Evolutionary conservation across 1,140 invertebrate species (phyloP).

Genomic region (Bombus consobrinus): DNA sequence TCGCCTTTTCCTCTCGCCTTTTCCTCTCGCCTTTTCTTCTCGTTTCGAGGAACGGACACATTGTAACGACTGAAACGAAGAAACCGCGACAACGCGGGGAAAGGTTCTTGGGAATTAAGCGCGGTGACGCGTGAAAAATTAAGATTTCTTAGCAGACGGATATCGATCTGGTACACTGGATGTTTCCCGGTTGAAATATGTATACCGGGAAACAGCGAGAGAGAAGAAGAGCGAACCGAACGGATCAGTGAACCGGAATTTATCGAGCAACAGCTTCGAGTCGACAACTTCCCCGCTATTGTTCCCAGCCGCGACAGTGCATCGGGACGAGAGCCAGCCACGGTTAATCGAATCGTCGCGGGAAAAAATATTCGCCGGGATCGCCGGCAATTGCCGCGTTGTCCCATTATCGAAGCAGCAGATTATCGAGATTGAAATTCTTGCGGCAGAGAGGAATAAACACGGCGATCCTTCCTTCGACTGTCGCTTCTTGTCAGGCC

Average conservation of each 20-base stretch:
- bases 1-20: too few relatives aligned
- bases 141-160: neutral
- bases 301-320: too few relatives aligned
- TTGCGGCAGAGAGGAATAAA: conserved; percentile 12
- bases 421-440: conserved; percentile 52
- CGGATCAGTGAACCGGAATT: conserved; percentile 26
- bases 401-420: conserved; percentile 43
- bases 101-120: neutral
- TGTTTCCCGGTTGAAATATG: neutral
- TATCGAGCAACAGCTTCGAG: conserved; percentile 17
- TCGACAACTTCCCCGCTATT: neutral
- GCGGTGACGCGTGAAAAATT: conserved; percentile 2
- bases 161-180: neutral
- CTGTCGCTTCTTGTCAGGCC: neutral
- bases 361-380: conserved; percentile 16
- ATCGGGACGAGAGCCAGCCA: neutral
- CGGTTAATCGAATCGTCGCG: conserved; percentile 42
- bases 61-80: fast-evolving
- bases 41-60: neutral
- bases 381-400: conserved; percentile 18
- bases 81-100: too few relatives aligned
- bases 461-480: neutral
- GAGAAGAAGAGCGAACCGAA: neutral
- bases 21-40: too few relatives aligned
- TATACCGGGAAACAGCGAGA: neutral